Base-by-base conservation (phyloP, 2,113 vertebrate genomes). In the Brachyistius frenatus region DNA sequence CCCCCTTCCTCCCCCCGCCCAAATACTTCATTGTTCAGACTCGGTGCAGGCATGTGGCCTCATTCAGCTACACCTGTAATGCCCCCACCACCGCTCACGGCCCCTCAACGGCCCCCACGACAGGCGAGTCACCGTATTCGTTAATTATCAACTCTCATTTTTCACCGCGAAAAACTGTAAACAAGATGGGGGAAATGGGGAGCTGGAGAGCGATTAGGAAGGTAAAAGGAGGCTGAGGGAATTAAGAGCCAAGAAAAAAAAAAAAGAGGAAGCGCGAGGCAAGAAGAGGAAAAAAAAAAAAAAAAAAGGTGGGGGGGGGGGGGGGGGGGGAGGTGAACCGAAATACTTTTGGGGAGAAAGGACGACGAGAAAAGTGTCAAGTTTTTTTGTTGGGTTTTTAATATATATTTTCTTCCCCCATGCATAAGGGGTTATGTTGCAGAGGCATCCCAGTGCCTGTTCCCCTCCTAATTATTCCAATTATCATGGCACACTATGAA, bases 401-500 rank as follows among this genome's bases (percentile, higher is more conserved):
- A 89, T 23, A 23, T 23, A 23, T 23, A 23, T 86, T 94, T 66
- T 67, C 37, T 73, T 71, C 53, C 31, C 39, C 13, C 13, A 31
- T 81, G 71, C 67, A 87, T 90, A 83, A 71, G 89, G 23, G 23
- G 23, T 23, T 23, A 91, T 92, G 90, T 80, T 90, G 93, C 90
- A 87, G 94, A 95, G 92, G 93, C 92, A 93, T 92, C 94, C 95
- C 93, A 91, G 93, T 89, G 95, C 94, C 95, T 96, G 94, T 89
- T 95, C 95, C 93, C 94, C 92, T 96, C 95, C 97, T 98, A 97
- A 99, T 99, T 99, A 99, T 99, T 99, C 98, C 97, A 98, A 98
- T 98, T 99, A 99, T 99, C 98, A 98, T 96, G 97, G 97, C 97
- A 95, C 95, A 94, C 96, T 97, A 97, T 97, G 96, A 98, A 99